Conservation (phyloP, 2,113 vertebrate genomes). For the Chrysochloris asiatica region DNA sequence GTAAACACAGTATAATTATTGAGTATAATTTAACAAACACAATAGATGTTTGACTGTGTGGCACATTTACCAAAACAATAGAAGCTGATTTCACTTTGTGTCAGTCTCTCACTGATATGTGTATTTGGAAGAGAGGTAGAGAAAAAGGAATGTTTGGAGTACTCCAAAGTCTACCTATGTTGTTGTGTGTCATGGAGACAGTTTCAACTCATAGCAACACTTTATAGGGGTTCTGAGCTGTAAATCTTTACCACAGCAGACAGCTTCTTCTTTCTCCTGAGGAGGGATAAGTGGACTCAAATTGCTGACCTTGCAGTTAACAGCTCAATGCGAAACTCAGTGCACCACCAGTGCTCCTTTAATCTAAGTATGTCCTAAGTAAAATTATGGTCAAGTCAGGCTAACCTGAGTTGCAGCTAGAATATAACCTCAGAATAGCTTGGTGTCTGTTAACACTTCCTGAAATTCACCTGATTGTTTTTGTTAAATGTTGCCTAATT, state of each 20-base stretch:
- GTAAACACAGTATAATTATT: background rate
- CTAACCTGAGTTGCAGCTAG: background rate
- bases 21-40: conserved; percentile 1
- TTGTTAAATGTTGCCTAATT: no score
- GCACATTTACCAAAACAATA: background rate
- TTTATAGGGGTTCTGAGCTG: no score
- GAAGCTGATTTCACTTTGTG: conserved; percentile 24
- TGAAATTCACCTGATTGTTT: no score
- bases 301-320: no score
- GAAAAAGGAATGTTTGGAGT: background rate
- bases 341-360: no score
- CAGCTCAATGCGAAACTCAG: no score
- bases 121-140: background rate
- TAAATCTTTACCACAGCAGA: no score
- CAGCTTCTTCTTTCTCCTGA: no score
- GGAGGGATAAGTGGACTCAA: no score
- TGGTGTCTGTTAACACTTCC: background rate
- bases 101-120: background rate
- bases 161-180: background rate
- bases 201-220: no score
- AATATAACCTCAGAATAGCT: background rate
- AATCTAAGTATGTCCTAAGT: background rate
- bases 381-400: background rate
- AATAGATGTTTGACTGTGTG: background rate
- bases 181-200: no score